phyloP scores from a whole-genome alignment of 2,888 invertebrate genomes.

The Pachydiplax longipennis region DNA sequence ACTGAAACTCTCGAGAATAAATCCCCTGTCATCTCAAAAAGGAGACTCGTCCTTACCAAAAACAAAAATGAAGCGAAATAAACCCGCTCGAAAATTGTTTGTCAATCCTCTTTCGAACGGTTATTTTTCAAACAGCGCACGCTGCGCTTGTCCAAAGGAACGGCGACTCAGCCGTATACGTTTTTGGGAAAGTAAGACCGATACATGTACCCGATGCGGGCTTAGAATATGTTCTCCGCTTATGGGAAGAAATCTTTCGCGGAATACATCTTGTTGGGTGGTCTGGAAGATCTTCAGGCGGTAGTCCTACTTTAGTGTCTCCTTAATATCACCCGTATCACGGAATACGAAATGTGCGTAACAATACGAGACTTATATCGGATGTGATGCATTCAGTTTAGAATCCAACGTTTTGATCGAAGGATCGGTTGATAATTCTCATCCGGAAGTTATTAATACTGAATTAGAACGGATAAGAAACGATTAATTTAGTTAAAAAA shows the following conservation, averaged over 20 bases:
- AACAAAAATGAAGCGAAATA: neutral
- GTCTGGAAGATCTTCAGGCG: neutral
- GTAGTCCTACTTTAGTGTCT: neutral
- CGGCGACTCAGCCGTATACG: neutral
- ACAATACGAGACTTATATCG: too few relatives aligned
- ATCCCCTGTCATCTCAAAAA: neutral
- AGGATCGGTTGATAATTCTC: too few relatives aligned
- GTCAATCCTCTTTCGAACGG: neutral
- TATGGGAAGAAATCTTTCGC: constrained; percentile 14
- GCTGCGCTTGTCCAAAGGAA: neutral
- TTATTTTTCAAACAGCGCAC: neutral
- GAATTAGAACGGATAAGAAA: too few relatives aligned
- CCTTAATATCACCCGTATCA: neutral
- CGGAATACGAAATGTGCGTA: neutral
- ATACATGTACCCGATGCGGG: neutral
- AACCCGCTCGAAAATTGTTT: neutral
- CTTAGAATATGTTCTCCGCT: constrained; percentile 15
- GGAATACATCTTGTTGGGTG: constrained; percentile 6
- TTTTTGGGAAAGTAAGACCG: constrained; percentile 18
- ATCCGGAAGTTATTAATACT: too few relatives aligned
- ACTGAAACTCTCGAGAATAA: neutral
- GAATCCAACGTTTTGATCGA: too few relatives aligned
- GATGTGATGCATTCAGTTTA: too few relatives aligned
- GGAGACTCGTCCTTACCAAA: neutral
- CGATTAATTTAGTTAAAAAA: too few relatives aligned